Evolutionary conservation across 2,888 invertebrate genomes (phyloP), one percentile per base, ranked within the genome.

Genomic region (Meta bourneti): DNA sequence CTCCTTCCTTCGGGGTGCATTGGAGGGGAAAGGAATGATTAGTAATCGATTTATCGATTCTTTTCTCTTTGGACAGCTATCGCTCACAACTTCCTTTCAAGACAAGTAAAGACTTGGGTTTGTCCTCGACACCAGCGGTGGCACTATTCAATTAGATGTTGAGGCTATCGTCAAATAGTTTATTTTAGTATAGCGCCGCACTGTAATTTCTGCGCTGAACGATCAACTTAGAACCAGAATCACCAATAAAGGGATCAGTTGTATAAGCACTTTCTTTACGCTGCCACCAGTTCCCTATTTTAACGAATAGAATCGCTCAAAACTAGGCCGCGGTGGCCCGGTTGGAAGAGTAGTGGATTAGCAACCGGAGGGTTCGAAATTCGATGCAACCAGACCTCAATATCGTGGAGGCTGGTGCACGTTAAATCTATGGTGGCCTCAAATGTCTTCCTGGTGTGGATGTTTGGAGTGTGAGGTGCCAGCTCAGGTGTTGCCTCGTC

Each of bases 41-140:
- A 48, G 75, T 4, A 75, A 75, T 75, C 75, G 75, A 75, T 75
- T 75, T 75, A 75, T 75, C 11, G 75, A 75, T 75, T 75, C 34
- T 48, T 34, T 34, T 75, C 48, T 34, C 75, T 75, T 48, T 8
- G 48, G 13, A 34, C 6, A 13, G 49, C 13, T 34, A 75, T 75
- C 13, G 16, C 75, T 75, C 75, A 13, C n/a, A 71, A n/a, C 71
- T 71, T n/a, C 16, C 70, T 70, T 70, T 6, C 6, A n/a, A 19
- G 16, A 8, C 20, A n/a, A 16, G 20, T 20, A 19, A 19, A 19
- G 71, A 71, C n/a, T 19, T n/a, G 20, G 16, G 19, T 19, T 20
- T 71, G n/a, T 20, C 20, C 6, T 5, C 19, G n/a, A 19, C 16
- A 6, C 6, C 19, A 70, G 70, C n/a, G 19, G 11, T n/a, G 70